These are phyloP conservation scores for Oncorhynchus mykiss DNA, from an alignment of 2,113 vertebrate species.

Conservation along the genomic window DNA sequence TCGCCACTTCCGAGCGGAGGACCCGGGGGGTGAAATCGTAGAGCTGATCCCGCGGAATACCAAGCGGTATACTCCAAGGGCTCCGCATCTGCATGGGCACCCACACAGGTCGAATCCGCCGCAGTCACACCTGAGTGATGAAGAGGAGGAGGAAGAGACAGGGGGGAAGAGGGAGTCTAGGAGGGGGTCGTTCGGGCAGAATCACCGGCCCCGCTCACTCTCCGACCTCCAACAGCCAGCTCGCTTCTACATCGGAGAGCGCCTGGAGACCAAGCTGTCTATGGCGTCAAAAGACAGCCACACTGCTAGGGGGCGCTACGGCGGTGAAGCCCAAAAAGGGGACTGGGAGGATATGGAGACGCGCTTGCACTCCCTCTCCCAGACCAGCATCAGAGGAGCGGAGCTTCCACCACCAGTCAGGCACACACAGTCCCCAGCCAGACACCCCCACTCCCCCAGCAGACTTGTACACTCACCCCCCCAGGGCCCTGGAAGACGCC, in stretches of 20 bases:
- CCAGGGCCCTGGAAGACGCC: slow-evolving; percentile 39
- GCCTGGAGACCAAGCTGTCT: slow-evolving; percentile 56
- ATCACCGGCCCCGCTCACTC: slow-evolving; percentile 72
- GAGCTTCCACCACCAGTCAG: slow-evolving; percentile 45
- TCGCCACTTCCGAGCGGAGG: slow-evolving; percentile 76
- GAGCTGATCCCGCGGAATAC: slow-evolving; percentile 78
- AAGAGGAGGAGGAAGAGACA: slow-evolving; percentile 78
- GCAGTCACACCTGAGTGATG: slow-evolving; percentile 78
- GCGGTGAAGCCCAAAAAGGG: slow-evolving; percentile 59
- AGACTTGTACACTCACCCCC: slow-evolving; percentile 30
- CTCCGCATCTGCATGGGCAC: slow-evolving; percentile 32
- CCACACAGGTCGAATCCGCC: slow-evolving; percentile 41
- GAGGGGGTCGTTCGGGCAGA: slow-evolving; percentile 53
- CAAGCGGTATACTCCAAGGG: slow-evolving; percentile 66
- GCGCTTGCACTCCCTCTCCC: slow-evolving; percentile 49
- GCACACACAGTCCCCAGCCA: slow-evolving; percentile 44
- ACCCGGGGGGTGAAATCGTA: slow-evolving; percentile 64
- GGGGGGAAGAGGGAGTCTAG: slow-evolving; percentile 49
- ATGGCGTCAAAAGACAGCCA: slow-evolving; percentile 51
- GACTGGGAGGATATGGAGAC: slow-evolving; percentile 58
- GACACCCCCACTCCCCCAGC: slow-evolving; percentile 33
- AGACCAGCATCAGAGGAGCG: slow-evolving; percentile 59
- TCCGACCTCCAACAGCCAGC: slow-evolving; percentile 78
- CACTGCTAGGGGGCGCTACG: slow-evolving; percentile 46
- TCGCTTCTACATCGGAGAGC: slow-evolving; percentile 79